These are phyloP conservation scores for Unio delphinus DNA, from an alignment of 2,888 invertebrate species.

Conservation along the genomic window DNA sequence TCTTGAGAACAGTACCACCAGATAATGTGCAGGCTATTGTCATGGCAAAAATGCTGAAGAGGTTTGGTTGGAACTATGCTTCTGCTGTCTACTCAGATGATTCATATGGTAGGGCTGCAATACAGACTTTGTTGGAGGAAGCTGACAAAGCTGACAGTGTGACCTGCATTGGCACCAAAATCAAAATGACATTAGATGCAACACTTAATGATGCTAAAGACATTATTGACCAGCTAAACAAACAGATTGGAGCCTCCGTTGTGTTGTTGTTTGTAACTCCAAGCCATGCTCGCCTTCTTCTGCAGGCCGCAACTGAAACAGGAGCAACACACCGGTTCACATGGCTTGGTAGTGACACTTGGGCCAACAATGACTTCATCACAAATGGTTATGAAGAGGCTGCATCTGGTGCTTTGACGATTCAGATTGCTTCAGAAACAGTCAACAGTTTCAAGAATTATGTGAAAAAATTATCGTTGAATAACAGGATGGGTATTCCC, in stretches of 20 bases:
- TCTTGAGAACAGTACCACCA: conserved; percentile 65
- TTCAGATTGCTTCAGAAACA: conserved; percentile 58
- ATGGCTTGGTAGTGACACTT: conserved; percentile 65
- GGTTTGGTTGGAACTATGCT: conserved; percentile 67
- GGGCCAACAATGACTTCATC: conserved; percentile 50
- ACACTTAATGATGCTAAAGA: conserved; percentile 44
- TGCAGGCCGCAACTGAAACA: conserved; percentile 64
- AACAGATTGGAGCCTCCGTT: conserved; percentile 57
- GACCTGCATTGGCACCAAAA: conserved; percentile 57
- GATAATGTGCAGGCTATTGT: conserved; percentile 60
- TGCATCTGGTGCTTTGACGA: conserved; percentile 60
- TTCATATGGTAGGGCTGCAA: conserved; percentile 57
- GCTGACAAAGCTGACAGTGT: conserved; percentile 22
- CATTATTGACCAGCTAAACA: conserved; percentile 49
- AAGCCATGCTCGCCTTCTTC: conserved; percentile 58
- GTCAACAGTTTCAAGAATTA: conserved; percentile 62
- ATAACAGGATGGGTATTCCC: conserved; percentile 66
- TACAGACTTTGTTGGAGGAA: conserved; percentile 58
- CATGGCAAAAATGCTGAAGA: conserved; percentile 56
- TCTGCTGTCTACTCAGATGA: conserved; percentile 65
- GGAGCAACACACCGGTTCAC: conserved; percentile 60
- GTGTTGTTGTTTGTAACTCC: conserved; percentile 67
- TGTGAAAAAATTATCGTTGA: conserved; percentile 59
- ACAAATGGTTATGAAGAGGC: conserved; percentile 58
- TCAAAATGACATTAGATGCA: conserved; percentile 49